Base-by-base conservation (phyloP, 1,140 invertebrate genomes). In the Diachasmimorpha longicaudata region DNA sequence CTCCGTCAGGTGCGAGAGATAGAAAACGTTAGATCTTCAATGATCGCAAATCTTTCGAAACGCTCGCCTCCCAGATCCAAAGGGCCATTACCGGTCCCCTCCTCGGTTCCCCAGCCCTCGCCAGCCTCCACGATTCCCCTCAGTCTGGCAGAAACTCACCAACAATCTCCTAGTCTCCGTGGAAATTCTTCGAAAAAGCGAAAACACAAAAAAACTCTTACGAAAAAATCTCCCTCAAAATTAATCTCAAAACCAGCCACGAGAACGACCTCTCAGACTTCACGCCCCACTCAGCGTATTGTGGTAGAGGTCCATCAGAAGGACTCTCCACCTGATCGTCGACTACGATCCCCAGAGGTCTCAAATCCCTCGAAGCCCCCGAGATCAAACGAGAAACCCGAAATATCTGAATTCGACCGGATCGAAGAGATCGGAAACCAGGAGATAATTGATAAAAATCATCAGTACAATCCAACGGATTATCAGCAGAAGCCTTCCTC, bases 11-110 rank as follows among this genome's bases (percentile, higher is more conserved):
- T 86, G 39, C 82, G 90, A 72, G 85, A 90, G 70, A 77, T 88
- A 3, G 90, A 91, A 83, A 88, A 91, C 81, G 72, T 83, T 5
- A 82, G 90, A 71, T 85, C 90, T 14, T 80, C 84, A 8, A 82
- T 90, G 83, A 78, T 90, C 21, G 79, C 66, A 72, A 78, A 37
- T 48, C 69, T 66, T 2, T 39, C 37, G 46, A 77, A 68, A 71
- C 70, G 36, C 5, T 39, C 66, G 4, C 36, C 66, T 0, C 10
- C 9, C 8, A 66, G 36, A 13, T 8, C 13, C 14, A 68, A 68
- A 68, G 6, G 14, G 19, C 71, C 23, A 19, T 1, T n/a, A n/a
- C 71, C 23, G 11, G 0, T 14, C 0, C 23, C 9, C 36, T 14
- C 19, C 6, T 6, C 55, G 21, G 23, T 37, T 11, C 31, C 63